These are phyloP conservation scores for Oreochromis aureus DNA, from an alignment of 2,113 vertebrate genomes.

Conservation along the genomic window DNA sequence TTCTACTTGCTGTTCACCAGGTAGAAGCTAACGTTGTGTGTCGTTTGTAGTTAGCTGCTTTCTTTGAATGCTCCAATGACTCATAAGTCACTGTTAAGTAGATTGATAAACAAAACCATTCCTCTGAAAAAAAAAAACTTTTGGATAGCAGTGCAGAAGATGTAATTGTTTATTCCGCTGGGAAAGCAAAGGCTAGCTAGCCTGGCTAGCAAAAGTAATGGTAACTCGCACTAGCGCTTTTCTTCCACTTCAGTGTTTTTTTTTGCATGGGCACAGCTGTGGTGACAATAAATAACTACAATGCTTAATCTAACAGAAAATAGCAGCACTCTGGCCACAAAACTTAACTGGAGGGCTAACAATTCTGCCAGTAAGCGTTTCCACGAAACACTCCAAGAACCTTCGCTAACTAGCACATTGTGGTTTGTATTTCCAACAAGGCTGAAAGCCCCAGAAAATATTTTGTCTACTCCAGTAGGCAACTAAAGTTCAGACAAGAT, in stretches of 20 bases:
- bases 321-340: neutral
- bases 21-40: neutral
- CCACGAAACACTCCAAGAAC: neutral
- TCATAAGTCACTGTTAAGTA: neutral
- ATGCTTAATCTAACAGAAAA: neutral
- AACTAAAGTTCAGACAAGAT: neutral
- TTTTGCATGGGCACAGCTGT: neutral
- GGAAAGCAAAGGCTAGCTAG: neutral
- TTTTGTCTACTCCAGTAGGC: neutral
- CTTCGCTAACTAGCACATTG: neutral
- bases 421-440: neutral
- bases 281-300: neutral
- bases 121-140: neutral
- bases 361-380: neutral
- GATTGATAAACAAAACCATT: neutral
- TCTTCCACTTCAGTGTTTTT: neutral
- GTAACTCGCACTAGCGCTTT: neutral
- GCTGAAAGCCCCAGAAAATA: neutral
- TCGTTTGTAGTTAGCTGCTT: neutral
- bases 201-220: neutral
- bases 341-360: neutral
- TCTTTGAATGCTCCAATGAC: rapidly evolving
- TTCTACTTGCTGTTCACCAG: neutral
- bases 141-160: neutral
- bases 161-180: neutral